These are phyloP conservation scores for Parauchenoglanis punctatus DNA, from an alignment of 2,797 vertebrate genomes.

Conservation along the genomic window DNA sequence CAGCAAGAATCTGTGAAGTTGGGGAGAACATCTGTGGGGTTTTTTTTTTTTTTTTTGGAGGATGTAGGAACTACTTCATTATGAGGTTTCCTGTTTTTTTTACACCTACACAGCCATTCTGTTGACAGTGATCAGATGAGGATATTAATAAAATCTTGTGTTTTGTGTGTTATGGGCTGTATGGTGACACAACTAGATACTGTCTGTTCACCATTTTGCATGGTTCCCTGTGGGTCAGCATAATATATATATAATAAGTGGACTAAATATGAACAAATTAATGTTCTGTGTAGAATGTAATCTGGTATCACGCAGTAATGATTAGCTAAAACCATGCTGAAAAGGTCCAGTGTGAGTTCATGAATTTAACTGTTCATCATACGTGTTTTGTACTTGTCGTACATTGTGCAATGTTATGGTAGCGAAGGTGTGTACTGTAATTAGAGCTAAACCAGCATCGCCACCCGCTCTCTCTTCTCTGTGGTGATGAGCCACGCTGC, in stretches of 20 bases:
- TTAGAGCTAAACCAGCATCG: slow-evolving; percentile 89
- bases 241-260: not conserved
- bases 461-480: slow-evolving; percentile 84
- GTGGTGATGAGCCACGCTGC: slow-evolving; percentile 92
- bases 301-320: not conserved
- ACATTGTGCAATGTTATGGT: slow-evolving; percentile 66
- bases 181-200: not conserved
- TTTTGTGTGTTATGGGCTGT: not conserved
- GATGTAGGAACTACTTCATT: not conserved
- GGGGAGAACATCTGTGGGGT: not conserved
- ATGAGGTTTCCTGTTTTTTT: not conserved
- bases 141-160: not conserved
- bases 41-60: not conserved
- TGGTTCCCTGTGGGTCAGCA: not conserved
- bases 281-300: not conserved
- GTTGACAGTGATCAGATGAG: not conserved
- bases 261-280: not conserved
- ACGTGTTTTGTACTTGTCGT: not conserved
- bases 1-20: not conserved
- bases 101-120: not conserved
- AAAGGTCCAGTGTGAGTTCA: not conserved
- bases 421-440: slow-evolving; percentile 83
- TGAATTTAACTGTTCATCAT: not conserved
- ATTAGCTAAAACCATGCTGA: not conserved
- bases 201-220: not conserved